A percentile compares a stretch with the other conserved stretches of the same genome.
Conservation (phyloP, 2,888 invertebrate species). For the Macrophya annulata region DNA sequence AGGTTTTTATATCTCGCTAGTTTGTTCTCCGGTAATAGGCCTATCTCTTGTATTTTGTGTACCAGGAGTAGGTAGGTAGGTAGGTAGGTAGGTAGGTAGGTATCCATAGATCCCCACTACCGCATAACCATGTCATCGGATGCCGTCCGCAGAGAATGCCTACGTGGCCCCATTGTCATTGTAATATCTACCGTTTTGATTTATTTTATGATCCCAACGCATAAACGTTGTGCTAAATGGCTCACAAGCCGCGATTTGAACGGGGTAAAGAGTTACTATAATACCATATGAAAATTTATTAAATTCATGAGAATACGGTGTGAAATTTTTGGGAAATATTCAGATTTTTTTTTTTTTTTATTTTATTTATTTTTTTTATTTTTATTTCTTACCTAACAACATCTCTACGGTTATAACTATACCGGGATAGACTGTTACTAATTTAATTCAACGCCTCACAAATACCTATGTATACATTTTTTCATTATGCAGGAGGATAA, state of each 20-base stretch:
- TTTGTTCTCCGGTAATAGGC: conserved; percentile 52
- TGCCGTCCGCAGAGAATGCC: conserved; percentile 65
- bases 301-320: not conserved
- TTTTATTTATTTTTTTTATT: too few species aligned
- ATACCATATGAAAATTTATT: conserved; percentile 28
- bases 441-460: not conserved
- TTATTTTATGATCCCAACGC: conserved; percentile 72
- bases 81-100: too few species aligned
- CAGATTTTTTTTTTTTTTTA: not conserved
- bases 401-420: not conserved
- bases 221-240: conserved; percentile 65
- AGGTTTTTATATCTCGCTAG: conserved; percentile 36
- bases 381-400: too few species aligned
- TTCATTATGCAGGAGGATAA: not conserved
- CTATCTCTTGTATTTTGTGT: conserved; percentile 56
- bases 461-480: not conserved
- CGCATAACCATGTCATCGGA: conserved; percentile 67
- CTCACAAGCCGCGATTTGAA: conserved; percentile 26
- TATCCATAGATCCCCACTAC: conserved; percentile 59
- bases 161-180: conserved; percentile 72
- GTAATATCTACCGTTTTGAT: conserved; percentile 73
- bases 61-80: conserved; percentile 27
- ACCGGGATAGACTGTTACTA: conserved; percentile 21
- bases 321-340: conserved; percentile 4
- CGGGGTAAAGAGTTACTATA: conserved; percentile 31